Evolutionary conservation across 2,888 invertebrate species (phyloP).

Genomic region (Drosophila kambysellisi): DNA sequence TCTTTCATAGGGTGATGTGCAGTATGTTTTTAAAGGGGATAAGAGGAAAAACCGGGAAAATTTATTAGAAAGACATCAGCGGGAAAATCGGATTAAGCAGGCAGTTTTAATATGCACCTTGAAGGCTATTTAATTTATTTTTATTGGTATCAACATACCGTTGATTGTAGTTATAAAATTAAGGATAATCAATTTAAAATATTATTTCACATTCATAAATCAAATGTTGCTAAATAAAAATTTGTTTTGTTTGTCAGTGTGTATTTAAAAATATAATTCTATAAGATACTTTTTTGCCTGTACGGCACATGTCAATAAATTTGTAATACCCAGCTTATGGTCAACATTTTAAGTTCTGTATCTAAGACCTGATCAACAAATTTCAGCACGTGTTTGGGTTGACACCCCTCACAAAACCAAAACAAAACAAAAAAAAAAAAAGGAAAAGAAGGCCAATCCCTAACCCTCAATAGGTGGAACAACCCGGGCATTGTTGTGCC

Average conservation of each 20-base stretch:
- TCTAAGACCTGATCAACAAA: slow-evolving; percentile 14
- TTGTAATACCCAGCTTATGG: slow-evolving; percentile 38
- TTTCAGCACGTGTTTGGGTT: slow-evolving; percentile 48
- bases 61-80: not conserved
- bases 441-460: slow-evolving; percentile 7
- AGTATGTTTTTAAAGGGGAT: not conserved
- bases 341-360: not conserved
- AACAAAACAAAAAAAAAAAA: not conserved
- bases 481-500: slow-evolving; percentile 32
- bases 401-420: slow-evolving; percentile 28
- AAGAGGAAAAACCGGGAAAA: not conserved
- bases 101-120: not conserved
- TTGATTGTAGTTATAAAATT: not conserved
- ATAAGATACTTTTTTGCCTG: not conserved
- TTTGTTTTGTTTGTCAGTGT: not conserved
- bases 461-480: slow-evolving; percentile 2
- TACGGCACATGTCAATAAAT: slow-evolving; percentile 31
- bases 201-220: not conserved
- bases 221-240: not conserved
- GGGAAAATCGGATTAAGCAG: not conserved
- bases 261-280: not conserved
- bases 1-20: slow-evolving; percentile 4
- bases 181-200: not conserved
- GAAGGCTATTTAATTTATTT: not conserved
- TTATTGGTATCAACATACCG: not conserved